These are phyloP conservation scores for Seira ritae DNA, from an alignment of 2,888 invertebrate genomes.

Conservation along the genomic window DNA sequence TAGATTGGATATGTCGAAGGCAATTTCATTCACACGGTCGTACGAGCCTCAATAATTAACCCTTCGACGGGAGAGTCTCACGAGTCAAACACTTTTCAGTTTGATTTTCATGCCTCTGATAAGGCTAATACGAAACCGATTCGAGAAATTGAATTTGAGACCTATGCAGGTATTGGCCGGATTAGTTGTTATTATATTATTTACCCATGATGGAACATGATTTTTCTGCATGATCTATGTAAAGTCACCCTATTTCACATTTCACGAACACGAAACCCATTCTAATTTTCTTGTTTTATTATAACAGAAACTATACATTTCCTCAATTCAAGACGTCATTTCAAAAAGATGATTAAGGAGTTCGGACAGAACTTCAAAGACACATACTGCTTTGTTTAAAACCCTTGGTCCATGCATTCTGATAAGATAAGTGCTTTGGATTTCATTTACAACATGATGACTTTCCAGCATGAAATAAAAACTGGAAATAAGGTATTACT, in stretches of 20 bases:
- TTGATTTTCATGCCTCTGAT: slow-evolving; percentile 78
- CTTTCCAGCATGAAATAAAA: too few relatives aligned
- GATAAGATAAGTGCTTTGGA: too few relatives aligned
- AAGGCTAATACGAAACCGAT: slow-evolving; percentile 74
- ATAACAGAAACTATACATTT: slow-evolving; percentile 80
- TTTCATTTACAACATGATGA: too few relatives aligned
- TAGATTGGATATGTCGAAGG: slow-evolving; percentile 78
- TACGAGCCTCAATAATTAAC: slow-evolving; percentile 82
- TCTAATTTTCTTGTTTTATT: too few relatives aligned
- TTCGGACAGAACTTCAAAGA: too few relatives aligned
- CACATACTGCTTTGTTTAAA: too few relatives aligned
- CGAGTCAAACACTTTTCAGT: slow-evolving; percentile 86
- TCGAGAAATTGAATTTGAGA: slow-evolving; percentile 78
- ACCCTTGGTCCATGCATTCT: too few relatives aligned
- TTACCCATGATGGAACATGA: too few relatives aligned
- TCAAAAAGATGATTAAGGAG: slow-evolving; percentile 76
- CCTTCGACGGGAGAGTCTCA: slow-evolving; percentile 79
- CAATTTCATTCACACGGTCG: slow-evolving; percentile 80
- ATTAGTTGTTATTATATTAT: too few relatives aligned
- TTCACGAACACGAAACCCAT: not conserved
- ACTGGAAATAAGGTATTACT: too few relatives aligned
- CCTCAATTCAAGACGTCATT: slow-evolving; percentile 79
- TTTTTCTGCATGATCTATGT: too few relatives aligned
- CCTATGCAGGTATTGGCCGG: slow-evolving; percentile 85
- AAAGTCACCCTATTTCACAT: slow-evolving; percentile 29